Evolutionary conservation across 2,113 vertebrate species (phyloP), one percentile per base, ranked within the genome.

Genomic region (Heterochromis multidens): DNA sequence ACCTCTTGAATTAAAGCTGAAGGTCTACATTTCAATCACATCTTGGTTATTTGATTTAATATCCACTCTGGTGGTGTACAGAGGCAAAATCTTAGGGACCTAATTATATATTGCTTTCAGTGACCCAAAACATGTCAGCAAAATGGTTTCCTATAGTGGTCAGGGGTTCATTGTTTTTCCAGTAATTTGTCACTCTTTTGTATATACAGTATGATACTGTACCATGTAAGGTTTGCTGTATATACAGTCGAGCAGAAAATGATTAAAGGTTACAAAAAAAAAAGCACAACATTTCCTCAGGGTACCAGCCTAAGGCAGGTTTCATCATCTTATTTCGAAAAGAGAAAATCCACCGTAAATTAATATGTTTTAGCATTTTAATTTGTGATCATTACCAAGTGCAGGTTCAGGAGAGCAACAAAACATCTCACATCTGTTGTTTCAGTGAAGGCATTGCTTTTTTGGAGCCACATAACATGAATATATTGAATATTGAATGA

Each of bases 131-230:
- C 62, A 31, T 31, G 31, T 5, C 31, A 5, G 35, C n/a, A 16
- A 37, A 67, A 23, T 40, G 0, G 0, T 43, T 40, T 40, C 13
- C 62, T 40, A 9, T 65, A 21, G 8, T 67, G 23, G 62, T 16
- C 0, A 43, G 25, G n/a, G 35, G n/a, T 7, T 67, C 35, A 67
- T 43, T 7, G 3, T 46, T 0, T 46, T 70, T 4, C 0, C 23
- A 19, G 10, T 27, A 11, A 19, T 70, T 70, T 70, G 0, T 70
- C 65, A 74, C 46, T 27, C 11, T 52, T 31, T 17, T 31, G 4
- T 31, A 74, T 31, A 31, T 74, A n/a, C 10, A 0, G 11, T 52
- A 52, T 7, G 10, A 77, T 12, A 21, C 21, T 13, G n/a, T 52
- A 12, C 14, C 49, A 59, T 23, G 37, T 2, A 29, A 58, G 17